A percentile compares a stretch with the other conserved stretches of the same genome.
phyloP scores from a whole-genome alignment of 2,888 invertebrate genomes.

The Caenorhabditis uteleia region DNA sequence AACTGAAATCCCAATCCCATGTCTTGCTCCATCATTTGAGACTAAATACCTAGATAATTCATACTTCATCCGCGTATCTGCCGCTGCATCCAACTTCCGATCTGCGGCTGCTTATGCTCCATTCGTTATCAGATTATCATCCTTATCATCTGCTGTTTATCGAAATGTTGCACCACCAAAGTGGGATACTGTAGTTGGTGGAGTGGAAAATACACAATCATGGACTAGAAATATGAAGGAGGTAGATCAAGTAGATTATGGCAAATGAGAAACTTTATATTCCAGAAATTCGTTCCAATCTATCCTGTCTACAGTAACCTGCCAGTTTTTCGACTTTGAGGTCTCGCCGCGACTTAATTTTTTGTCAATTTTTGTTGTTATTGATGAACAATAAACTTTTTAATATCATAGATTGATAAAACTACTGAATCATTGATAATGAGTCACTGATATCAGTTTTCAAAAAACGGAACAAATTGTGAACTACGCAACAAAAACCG shows the following conservation, averaged over 20 bases:
- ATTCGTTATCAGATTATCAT: too few species aligned
- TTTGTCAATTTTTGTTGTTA: background rate
- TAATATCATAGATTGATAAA: too few species aligned
- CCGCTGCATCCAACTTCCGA: background rate
- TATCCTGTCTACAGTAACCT: background rate
- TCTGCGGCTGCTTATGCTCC: too few species aligned
- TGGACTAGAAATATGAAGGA: background rate
- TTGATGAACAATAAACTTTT: background rate
- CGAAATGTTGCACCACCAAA: background rate
- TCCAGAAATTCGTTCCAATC: background rate
- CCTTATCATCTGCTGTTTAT: too few species aligned
- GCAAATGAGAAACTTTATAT: background rate
- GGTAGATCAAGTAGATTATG: background rate
- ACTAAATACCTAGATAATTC: too few species aligned
- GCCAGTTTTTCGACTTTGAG: background rate
- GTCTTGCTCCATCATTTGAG: too few species aligned
- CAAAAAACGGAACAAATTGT: too few species aligned
- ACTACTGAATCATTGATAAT: too few species aligned
- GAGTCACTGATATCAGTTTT: too few species aligned
- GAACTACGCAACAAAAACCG: too few species aligned
- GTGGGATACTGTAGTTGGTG: background rate
- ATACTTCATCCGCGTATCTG: background rate
- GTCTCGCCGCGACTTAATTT: background rate
- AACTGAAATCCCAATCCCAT: too few species aligned
- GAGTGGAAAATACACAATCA: background rate